A percentile compares a stretch with the other conserved stretches of the same genome.
These are phyloP conservation scores for Corythornis madagascariensis DNA, from an alignment of 2,113 vertebrate species.

Conservation along the genomic window DNA sequence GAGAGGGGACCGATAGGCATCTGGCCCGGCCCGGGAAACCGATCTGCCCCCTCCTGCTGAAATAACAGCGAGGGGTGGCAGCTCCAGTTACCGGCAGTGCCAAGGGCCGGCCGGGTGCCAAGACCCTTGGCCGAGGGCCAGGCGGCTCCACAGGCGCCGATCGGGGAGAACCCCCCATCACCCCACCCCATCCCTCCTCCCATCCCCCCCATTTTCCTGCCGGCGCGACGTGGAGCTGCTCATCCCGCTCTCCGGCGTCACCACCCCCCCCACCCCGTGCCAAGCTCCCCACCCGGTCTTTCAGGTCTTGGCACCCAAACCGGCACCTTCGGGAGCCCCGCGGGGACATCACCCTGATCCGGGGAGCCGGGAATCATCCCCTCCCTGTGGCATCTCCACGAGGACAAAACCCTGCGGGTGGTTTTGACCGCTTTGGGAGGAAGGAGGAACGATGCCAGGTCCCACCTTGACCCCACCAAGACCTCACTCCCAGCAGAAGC, in stretches of 20 bases:
- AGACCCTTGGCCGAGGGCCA: constrained; percentile 22
- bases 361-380: not conserved
- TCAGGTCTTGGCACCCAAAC: constrained; percentile 50
- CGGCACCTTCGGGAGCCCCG: not conserved
- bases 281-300: constrained; percentile 24
- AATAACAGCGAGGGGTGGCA: constrained; percentile 56
- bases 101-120: constrained; percentile 43
- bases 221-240: not conserved
- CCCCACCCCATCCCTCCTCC: not conserved
- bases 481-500: constrained; percentile 44
- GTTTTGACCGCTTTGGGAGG: not conserved
- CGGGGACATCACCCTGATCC: constrained; percentile 16
- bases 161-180: not conserved
- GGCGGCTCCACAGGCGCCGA: not conserved
- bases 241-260: constrained; percentile 4
- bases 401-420: not conserved
- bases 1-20: constrained; percentile 42
- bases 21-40: constrained; percentile 34
- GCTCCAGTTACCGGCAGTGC: constrained; percentile 54
- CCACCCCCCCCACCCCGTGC: not conserved
- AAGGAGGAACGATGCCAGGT: not conserved
- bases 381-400: not conserved
- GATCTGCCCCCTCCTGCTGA: constrained; percentile 59
- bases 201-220: not conserved
- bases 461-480: not conserved